Base-by-base conservation (phyloP, 2,797 vertebrate species). In the Poeciliopsis gracilis region DNA sequence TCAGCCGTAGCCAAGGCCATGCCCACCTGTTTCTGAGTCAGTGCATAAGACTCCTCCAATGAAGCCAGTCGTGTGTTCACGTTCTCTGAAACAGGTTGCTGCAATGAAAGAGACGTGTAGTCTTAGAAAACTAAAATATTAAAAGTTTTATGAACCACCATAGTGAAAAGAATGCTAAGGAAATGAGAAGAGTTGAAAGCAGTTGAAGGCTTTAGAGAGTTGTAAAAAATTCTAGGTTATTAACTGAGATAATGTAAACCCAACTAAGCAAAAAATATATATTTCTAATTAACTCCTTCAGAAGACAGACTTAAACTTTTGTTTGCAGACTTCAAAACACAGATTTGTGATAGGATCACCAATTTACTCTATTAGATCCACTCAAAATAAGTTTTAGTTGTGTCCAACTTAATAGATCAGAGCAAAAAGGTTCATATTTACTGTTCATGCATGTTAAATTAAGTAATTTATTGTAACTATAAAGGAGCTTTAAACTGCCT, bases 1-100 rank as follows among this genome's bases (percentile, higher is more conserved):
- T 94, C 92, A 0, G 92, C 87, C 0, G 90, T 88, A 2, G 89
- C 91, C 82, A 91, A 41, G 61, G 92, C 92, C 85, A 94, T 79
- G 59, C 84, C 87, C 73, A 94, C 88, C 80, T 95, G 90, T 73
- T 91, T 93, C 86, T 94, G 89, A 41, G 90, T 87, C 81, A 91
- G 77, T 0, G 84, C 55, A 9, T 89, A 91, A 0, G 93, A 91
- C 75, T 91, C 91, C 73, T 93, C 90, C 75, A 95, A 87, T n/a
- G 86, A 81, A 28, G 74, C 85, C 46, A 95, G 82, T 33, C 94
- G 93, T 59, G 63, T 74, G 75, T 94, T 92, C 79, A 93, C 59
- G 3, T 73, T 85, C 51, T 90, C 89, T 4, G 90, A 82, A 57
- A 77, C 8, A 4, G 86, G 88, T 82, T 90, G 90, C 87, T 89